A percentile compares a stretch with the other conserved stretches of the same genome.
Conservation (phyloP, 1,140 invertebrate species). For the Dreissena polymorpha region DNA sequence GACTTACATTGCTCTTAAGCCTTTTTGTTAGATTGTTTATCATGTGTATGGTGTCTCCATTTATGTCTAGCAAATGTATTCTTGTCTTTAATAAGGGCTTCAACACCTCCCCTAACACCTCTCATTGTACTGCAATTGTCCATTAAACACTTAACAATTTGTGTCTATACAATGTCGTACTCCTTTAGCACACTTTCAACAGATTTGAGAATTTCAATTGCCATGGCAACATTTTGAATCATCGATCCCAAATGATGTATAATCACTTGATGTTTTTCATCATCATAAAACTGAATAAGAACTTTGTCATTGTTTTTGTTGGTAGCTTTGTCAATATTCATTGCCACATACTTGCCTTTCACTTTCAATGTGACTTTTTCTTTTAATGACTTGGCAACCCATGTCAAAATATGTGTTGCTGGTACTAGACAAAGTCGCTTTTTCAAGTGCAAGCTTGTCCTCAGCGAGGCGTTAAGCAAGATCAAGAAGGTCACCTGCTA, state of each 20-base stretch:
- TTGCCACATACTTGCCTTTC: conserved; percentile 19
- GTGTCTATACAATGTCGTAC: conserved; percentile 25
- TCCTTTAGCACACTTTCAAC: conserved; percentile 26
- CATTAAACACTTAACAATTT: conserved; percentile 43
- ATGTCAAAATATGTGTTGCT: conserved; percentile 38
- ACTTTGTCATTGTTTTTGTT: conserved; percentile 55
- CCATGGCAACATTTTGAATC: conserved; percentile 35
- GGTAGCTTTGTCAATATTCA: conserved; percentile 55
- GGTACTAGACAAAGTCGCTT: conserved; percentile 26
- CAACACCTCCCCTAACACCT: conserved; percentile 21
- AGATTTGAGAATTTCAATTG: conserved; percentile 6
- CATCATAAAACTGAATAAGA: conserved; percentile 49
- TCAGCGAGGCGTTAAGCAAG: conserved; percentile 27
- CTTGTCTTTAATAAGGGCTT: conserved; percentile 20
- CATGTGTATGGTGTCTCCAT: conserved; percentile 47
- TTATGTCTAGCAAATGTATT: conserved; percentile 40
- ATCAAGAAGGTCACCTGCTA: conserved; percentile 17
- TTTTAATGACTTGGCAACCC: conserved; percentile 33
- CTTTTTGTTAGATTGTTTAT: conserved; percentile 33
- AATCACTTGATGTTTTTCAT: conserved; percentile 1
- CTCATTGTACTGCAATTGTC: conserved; percentile 51
- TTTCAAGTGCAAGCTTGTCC: no score
- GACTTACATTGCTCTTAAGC: not conserved
- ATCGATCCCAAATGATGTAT: conserved; percentile 27
- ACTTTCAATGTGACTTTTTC: conserved; percentile 39